Base-by-base conservation (phyloP, 1,140 invertebrate genomes). In the Bombus sibiricus region DNA sequence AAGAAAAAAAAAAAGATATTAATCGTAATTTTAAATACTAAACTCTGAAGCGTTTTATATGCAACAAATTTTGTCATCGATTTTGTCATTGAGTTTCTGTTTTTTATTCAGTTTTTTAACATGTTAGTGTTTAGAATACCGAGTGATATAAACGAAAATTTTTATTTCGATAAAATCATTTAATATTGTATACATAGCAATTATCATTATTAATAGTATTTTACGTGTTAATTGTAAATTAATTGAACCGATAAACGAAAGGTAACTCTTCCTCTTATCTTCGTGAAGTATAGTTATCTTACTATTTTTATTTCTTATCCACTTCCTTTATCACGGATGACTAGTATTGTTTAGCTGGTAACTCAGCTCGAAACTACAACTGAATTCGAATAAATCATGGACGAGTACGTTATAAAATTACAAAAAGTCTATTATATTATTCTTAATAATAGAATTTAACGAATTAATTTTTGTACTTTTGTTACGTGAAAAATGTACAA, bases 281-380 rank as follows among this genome's bases (percentile, higher is more conserved):
- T 78, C 13, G 13, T 6, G 75, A 76, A 62, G n/a, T 47, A 37
- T 59, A 59, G 10, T 78, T 78, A 78, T 78, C 59, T 76, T 25
- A 37, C 37, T 39, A 76, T 76, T 77, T 64, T 78, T 43, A 78
- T 78, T 78, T 47, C 39, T 43, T 32, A 22, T 43, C 59, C 37
- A 13, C 39, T 57, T 57, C 13, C 47, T 76, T 76, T 76, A 57
- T 76, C 74, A 28, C 13, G 3, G 13, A 6, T 8, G 59, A 43
- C 59, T 78, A n/a, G 18, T 10, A 76, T 59, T 57, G 34, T 1
- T 76, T 59, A 18, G 39, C 2, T 43, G 28, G 18, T 43, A 66
- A 6, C 59, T 43, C 39, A 4, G 4, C 28, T 43, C 2, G 18
- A n/a, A 64, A 62, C 12, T 1, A 10, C 22, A 28, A 47, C 22